phyloP scores from a whole-genome alignment of 1,140 invertebrate species.

The Saccostrea cuccullata region DNA sequence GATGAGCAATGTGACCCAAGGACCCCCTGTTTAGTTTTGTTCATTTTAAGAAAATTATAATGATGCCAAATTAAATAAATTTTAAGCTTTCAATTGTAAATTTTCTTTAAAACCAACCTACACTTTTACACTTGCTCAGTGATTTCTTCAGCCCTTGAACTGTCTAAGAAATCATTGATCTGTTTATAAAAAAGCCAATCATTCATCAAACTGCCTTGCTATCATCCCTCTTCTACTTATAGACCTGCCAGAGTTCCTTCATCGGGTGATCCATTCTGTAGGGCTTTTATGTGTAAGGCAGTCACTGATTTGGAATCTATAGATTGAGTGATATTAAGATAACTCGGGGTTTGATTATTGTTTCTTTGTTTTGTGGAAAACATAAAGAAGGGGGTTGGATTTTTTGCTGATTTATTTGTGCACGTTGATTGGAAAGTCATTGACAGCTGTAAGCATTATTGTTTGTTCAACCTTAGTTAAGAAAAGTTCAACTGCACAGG shows the following conservation, averaged over 20 bases:
- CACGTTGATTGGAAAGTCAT: neutral
- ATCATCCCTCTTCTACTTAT: constrained; percentile 2
- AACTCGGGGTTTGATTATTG: neutral
- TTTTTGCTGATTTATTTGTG: neutral
- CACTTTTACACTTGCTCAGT: neutral
- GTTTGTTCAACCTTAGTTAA: too few relatives aligned
- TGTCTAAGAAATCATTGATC: neutral
- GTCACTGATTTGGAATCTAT: neutral
- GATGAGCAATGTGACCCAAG: too few relatives aligned
- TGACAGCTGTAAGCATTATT: too few relatives aligned
- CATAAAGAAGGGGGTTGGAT: too few relatives aligned
- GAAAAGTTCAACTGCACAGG: too few relatives aligned
- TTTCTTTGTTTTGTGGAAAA: constrained; percentile 3
- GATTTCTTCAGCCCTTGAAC: neutral
- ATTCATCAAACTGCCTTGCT: neutral
- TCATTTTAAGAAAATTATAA: neutral
- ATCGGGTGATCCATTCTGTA: neutral
- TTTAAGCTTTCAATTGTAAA: neutral
- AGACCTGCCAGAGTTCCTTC: constrained; percentile 8
- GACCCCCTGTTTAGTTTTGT: too few relatives aligned
- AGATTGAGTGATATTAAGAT: neutral
- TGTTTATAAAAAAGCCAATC: neutral
- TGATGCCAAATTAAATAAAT: neutral
- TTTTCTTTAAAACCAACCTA: neutral
- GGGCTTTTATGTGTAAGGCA: neutral